Evolutionary conservation across 2,113 vertebrate genomes (phyloP).

Genomic region (Ochotona princeps): DNA sequence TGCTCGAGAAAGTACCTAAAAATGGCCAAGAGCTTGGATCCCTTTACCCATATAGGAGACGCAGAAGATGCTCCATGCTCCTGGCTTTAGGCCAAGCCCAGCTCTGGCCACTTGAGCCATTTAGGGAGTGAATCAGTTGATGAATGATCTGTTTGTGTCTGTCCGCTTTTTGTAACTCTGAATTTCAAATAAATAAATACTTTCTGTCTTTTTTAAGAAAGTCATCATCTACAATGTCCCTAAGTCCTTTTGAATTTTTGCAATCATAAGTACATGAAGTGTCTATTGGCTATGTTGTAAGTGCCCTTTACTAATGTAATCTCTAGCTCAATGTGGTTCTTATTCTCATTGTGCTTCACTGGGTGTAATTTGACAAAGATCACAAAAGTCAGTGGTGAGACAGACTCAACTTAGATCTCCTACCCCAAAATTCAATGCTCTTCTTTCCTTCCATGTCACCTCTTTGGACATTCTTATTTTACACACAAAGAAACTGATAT

Average conservation of each 20-base stretch:
- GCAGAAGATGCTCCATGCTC: no score
- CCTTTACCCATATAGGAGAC: no score
- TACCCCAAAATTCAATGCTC: neutral
- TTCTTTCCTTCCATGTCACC: neutral
- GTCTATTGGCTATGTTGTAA: constrained; percentile 39
- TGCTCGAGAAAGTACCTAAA: no score
- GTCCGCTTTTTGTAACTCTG: no score
- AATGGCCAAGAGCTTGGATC: no score
- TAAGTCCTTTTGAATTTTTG: constrained; percentile 2
- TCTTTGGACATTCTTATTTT: neutral
- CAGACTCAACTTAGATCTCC: neutral
- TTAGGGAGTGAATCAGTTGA: no score
- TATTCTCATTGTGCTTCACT: neutral
- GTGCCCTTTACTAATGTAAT: neutral
- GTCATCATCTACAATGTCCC: neutral
- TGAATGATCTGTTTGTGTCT: no score
- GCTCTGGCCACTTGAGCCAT: no score
- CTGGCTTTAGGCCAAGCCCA: no score
- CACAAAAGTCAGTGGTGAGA: neutral
- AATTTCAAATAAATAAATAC: no score
- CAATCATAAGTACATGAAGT: neutral
- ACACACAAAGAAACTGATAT: neutral
- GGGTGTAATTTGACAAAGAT: neutral
- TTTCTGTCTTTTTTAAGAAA: neutral
- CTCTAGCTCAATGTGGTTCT: neutral